phyloP scores from a whole-genome alignment of 1,140 invertebrate genomes.

The Rhyzopertha dominica region DNA sequence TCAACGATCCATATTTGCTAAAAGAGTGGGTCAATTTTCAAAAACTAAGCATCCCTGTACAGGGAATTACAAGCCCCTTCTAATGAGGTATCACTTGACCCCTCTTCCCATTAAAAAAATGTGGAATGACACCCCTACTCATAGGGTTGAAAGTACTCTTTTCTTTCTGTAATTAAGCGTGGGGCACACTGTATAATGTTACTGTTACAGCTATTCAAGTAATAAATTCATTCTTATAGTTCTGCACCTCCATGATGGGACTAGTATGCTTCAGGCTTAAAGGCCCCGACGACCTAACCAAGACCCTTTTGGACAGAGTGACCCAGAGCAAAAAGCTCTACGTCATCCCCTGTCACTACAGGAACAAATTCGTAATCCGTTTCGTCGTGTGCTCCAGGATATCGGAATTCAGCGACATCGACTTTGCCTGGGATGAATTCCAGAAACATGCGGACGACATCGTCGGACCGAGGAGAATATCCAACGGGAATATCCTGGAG shows the following conservation, averaged over 20 bases:
- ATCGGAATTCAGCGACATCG: slow-evolving; percentile 66
- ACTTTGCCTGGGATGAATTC: slow-evolving; percentile 80
- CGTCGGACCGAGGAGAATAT: slow-evolving; percentile 10
- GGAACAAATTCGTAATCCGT: slow-evolving; percentile 67
- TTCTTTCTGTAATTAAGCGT: too few relatives aligned
- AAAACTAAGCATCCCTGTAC: too few relatives aligned
- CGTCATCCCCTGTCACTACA: slow-evolving; percentile 70
- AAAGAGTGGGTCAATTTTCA: too few relatives aligned
- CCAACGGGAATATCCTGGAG: slow-evolving; percentile 1
- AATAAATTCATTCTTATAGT: too few relatives aligned
- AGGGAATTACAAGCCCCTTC: too few relatives aligned
- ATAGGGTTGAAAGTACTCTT: too few relatives aligned
- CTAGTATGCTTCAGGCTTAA: slow-evolving; percentile 85
- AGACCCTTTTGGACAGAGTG: slow-evolving; percentile 68
- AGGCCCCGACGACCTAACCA: slow-evolving; percentile 68
- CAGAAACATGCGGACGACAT: slow-evolving; percentile 50
- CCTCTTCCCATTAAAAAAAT: too few relatives aligned
- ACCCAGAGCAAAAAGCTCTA: slow-evolving; percentile 77
- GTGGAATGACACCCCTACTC: too few relatives aligned
- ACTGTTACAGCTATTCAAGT: too few relatives aligned
- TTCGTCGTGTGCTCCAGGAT: slow-evolving; percentile 76
- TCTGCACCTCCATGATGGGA: slow-evolving; percentile 57
- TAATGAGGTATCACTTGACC: too few relatives aligned
- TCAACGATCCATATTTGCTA: too few relatives aligned
- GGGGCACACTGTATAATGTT: too few relatives aligned